Conservation (phyloP, 2,888 invertebrate genomes). For the Coleophora deauratella region DNA sequence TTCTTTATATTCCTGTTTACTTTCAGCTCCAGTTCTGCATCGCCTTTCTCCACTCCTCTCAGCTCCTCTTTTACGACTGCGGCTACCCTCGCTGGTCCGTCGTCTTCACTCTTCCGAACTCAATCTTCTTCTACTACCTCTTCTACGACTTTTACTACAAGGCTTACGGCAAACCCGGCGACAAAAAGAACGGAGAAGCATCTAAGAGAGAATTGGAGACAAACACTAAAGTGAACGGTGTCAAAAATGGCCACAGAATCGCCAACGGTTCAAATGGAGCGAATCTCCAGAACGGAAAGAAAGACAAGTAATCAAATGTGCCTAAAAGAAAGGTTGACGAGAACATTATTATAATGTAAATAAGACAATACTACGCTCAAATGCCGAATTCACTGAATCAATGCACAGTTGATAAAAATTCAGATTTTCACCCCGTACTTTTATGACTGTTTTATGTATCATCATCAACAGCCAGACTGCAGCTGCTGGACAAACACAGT, state of each 20-base stretch:
- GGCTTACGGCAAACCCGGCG: constrained; percentile 73
- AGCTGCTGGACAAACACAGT: too few species aligned
- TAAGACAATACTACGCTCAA: too few species aligned
- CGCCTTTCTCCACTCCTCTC: constrained; percentile 89
- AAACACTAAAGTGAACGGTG: constrained; percentile 26
- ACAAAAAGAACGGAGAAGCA: constrained; percentile 28
- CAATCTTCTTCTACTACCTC: constrained; percentile 93
- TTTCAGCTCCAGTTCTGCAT: constrained; percentile 92
- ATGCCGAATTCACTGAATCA: too few species aligned
- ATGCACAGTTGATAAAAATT: too few species aligned
- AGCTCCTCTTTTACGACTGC: constrained; percentile 89
- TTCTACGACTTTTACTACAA: constrained; percentile 94
- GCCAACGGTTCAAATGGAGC: constrained; percentile 17
- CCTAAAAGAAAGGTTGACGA: too few species aligned
- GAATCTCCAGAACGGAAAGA: constrained; percentile 11
- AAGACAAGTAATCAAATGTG: constrained; percentile 5
- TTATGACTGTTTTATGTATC: too few species aligned
- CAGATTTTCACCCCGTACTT: too few species aligned
- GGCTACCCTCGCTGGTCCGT: constrained; percentile 90
- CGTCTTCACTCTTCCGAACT: constrained; percentile 90
- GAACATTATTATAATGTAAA: background rate
- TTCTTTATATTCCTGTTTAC: too few species aligned
- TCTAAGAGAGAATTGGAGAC: constrained; percentile 23
- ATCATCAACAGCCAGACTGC: too few species aligned
- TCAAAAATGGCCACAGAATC: constrained; percentile 21